A percentile compares a stretch with the other conserved stretches of the same genome.
Conservation (phyloP, 1,140 invertebrate genomes). For the Psilanteris sp. region DNA sequence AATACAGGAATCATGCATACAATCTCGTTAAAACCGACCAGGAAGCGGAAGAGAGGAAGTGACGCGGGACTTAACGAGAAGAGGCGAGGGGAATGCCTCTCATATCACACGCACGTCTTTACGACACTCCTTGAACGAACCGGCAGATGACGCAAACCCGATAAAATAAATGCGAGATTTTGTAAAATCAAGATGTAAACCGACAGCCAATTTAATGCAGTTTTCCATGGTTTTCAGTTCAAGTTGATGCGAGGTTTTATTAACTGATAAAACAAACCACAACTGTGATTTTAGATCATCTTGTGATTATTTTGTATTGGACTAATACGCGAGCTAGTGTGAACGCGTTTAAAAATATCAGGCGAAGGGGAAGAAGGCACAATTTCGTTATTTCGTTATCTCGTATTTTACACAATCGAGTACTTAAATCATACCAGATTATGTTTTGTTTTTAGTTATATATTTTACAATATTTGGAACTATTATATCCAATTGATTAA, state of each 20-base stretch:
- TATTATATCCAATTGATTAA: too few relatives aligned
- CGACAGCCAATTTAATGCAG: neutral
- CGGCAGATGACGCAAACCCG: conserved; percentile 3
- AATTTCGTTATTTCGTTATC: conserved; percentile 5
- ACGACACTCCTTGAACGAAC: conserved; percentile 12
- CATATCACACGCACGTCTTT: conserved; percentile 1
- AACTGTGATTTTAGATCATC: conserved; percentile 36
- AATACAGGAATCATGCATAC: conserved; percentile 78
- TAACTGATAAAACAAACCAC: neutral
- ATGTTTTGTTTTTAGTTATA: too few relatives aligned
- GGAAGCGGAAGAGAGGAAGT: conserved; percentile 78
- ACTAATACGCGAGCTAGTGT: neutral
- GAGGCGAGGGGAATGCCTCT: conserved; percentile 39
- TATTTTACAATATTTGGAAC: too few relatives aligned
- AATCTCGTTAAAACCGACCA: conserved; percentile 78
- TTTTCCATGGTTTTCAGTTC: too few relatives aligned
- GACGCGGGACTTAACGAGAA: conserved; percentile 74
- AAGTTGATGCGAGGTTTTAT: too few relatives aligned
- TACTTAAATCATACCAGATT: conserved; percentile 6
- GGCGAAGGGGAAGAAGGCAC: conserved; percentile 15
- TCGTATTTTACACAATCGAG: conserved; percentile 4
- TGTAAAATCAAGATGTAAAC: conserved; percentile 11
- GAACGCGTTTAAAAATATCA: too few relatives aligned
- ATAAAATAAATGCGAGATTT: conserved; percentile 37
- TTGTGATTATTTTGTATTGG: conserved; percentile 28